phyloP scores from a whole-genome alignment of 1,140 invertebrate species.

The Pachypsylla venusta region DNA sequence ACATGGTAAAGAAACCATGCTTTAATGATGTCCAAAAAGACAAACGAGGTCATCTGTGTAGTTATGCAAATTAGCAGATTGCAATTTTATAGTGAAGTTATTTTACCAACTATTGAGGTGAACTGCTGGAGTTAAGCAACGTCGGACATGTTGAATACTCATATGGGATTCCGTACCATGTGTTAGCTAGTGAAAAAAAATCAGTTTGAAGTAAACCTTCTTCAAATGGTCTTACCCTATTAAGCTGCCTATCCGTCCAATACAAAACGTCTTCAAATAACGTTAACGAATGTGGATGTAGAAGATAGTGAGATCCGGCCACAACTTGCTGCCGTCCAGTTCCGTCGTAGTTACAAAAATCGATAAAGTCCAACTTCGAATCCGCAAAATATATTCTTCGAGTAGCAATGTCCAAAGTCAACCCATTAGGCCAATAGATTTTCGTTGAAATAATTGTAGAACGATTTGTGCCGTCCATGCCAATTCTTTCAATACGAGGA shows the following conservation, averaged over 20 bases:
- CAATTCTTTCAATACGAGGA: constrained; percentile 85
- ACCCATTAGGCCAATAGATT: constrained; percentile 96
- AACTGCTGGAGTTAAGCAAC: too few species aligned
- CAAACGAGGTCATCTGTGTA: too few species aligned
- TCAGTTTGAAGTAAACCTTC: neutral
- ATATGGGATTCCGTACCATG: neutral
- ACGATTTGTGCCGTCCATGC: constrained; percentile 85
- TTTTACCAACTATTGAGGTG: too few species aligned
- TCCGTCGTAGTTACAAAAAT: constrained; percentile 96
- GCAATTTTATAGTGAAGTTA: too few species aligned
- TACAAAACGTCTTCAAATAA: constrained; percentile 86
- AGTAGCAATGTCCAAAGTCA: constrained; percentile 87
- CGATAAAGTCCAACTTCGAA: constrained; percentile 94
- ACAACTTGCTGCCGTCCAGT: constrained; percentile 72
- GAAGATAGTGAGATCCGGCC: constrained; percentile 71
- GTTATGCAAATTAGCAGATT: too few species aligned
- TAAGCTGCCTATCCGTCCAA: constrained; percentile 91
- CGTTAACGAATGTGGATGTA: constrained; percentile 91
- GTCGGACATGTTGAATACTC: too few species aligned
- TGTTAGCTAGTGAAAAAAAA: neutral
- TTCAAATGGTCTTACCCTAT: constrained; percentile 43
- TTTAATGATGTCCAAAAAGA: too few species aligned
- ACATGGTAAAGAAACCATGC: too few species aligned
- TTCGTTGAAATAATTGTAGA: constrained; percentile 83
- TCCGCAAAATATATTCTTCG: constrained; percentile 94